Conservation (phyloP, 2,797 vertebrate genomes). For the Acanthopagrus latus region DNA sequence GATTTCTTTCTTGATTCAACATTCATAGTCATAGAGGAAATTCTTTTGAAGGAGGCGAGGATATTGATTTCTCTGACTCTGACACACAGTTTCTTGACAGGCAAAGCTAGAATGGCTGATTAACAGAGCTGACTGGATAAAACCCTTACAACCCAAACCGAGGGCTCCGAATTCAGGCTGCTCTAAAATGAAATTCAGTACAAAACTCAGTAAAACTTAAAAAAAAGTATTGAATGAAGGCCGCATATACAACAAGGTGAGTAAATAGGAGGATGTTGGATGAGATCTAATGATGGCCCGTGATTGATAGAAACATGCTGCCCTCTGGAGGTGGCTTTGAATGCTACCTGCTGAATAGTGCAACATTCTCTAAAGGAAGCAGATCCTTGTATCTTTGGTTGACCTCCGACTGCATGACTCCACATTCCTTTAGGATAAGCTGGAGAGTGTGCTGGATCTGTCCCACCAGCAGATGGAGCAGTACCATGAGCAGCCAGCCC, state of each 20-base stretch:
- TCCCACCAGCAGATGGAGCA: constrained; percentile 96
- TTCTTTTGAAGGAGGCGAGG: background rate
- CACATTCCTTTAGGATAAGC: constrained; percentile 87
- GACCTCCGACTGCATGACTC: background rate
- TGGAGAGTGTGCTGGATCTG: constrained; percentile 93
- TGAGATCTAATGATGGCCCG: background rate
- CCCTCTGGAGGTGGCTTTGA: constrained; percentile 36
- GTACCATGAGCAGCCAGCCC: constrained; percentile 92
- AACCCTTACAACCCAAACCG: background rate
- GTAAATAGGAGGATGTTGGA: background rate
- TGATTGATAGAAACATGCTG: constrained; percentile 31
- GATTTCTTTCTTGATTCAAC: background rate
- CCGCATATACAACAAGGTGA: background rate
- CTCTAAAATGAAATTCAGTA: background rate
- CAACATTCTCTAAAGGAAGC: background rate
- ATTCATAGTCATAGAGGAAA: background rate
- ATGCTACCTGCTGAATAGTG: background rate
- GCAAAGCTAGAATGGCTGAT: too few species aligned
- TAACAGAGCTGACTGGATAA: background rate
- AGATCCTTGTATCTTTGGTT: constrained; percentile 4
- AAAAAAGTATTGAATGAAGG: background rate
- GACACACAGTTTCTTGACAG: background rate
- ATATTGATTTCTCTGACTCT: background rate
- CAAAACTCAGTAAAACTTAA: background rate
- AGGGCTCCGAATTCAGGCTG: background rate